Conservation (phyloP, 2,888 invertebrate species). For the Nemoura dubitans region DNA sequence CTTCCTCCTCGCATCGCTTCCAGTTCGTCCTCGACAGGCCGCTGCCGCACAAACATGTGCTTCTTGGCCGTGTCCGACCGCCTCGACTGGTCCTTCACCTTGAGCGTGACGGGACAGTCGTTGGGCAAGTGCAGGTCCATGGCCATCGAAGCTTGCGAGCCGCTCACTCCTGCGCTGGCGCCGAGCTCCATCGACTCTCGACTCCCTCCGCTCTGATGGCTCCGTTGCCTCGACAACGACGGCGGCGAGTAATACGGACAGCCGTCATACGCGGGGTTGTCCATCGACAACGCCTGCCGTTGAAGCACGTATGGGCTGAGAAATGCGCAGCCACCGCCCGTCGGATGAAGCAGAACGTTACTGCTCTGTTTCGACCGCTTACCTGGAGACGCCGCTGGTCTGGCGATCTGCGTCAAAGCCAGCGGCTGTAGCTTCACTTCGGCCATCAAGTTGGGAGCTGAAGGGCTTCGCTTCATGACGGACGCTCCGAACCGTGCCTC, state of each 20-base stretch:
- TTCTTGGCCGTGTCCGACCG: slow-evolving; percentile 75
- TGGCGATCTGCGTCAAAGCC: not conserved
- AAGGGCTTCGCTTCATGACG: slow-evolving; percentile 65
- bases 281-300: slow-evolving; percentile 84
- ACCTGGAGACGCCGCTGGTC: slow-evolving; percentile 27
- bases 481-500: slow-evolving; percentile 44
- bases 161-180: slow-evolving; percentile 53
- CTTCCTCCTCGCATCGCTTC: slow-evolving; percentile 49
- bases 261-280: slow-evolving; percentile 64
- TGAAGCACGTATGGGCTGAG: slow-evolving; percentile 72
- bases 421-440: slow-evolving; percentile 58
- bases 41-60: slow-evolving; percentile 79
- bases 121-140: slow-evolving; percentile 76
- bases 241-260: slow-evolving; percentile 53
- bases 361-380: slow-evolving; percentile 17
- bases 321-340: slow-evolving; percentile 64
- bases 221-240: slow-evolving; percentile 52
- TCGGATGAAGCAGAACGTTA: slow-evolving; percentile 46
- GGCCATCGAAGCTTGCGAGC: slow-evolving; percentile 69
- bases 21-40: slow-evolving; percentile 76
- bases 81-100: slow-evolving; percentile 65
- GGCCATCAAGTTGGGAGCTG: slow-evolving; percentile 66
- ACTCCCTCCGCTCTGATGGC: slow-evolving; percentile 57
- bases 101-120: slow-evolving; percentile 68
- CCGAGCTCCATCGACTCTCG: slow-evolving; percentile 63